Base-by-base conservation (phyloP, 2,113 vertebrate genomes). In the Hoplias malabaricus region DNA sequence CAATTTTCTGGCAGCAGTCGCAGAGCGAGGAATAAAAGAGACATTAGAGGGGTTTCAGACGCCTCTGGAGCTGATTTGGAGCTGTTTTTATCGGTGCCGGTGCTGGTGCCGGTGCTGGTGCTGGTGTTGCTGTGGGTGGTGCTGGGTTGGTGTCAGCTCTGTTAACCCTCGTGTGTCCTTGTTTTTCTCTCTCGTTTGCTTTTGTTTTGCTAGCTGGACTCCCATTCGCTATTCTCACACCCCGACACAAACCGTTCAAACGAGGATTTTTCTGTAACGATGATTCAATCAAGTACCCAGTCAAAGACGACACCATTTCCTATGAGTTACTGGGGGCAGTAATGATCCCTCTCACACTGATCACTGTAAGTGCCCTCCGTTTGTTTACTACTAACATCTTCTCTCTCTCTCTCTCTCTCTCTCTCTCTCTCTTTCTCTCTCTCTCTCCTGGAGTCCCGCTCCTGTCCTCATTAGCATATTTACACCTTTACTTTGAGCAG, bases 241-340 rank as follows among this genome's bases (percentile, higher is more conserved):
- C 87, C 82, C 90, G 83, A 84, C 94, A 95, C 92, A 89, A 83
- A 84, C 93, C 96, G 85, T 98, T 96, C 93, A 94, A 92, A 83
- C 94, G 96, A 87, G 98, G 98, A 92, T 89, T 97, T 94, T 99
- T 96, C 98, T 99, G 98, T 98, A 96, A 92, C 87, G 98, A 99
- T 90, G 96, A 97, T 87, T 94, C 98, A 80, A 95, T 99, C 96
- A 94, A 91, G 88, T 99, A 94, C 88, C 96, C 96, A 80, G 90
- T 90, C 93, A 98, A 95, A 93, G 97, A 96, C 84, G 97, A 99
- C 94, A 99, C 98, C 94, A 97, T 99, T 92, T 91, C 96, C 91
- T 95, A 95, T 94, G 87, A 93, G 80, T 96, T 98, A 89, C 96
- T 99, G 95, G 95, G 93, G 86, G 96, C 93, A 89, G 93, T 98